Evolutionary conservation across 2,797 vertebrate species (phyloP), one percentile per base, ranked within the genome.

Genomic region (Lindbergichthys nudifrons): DNA sequence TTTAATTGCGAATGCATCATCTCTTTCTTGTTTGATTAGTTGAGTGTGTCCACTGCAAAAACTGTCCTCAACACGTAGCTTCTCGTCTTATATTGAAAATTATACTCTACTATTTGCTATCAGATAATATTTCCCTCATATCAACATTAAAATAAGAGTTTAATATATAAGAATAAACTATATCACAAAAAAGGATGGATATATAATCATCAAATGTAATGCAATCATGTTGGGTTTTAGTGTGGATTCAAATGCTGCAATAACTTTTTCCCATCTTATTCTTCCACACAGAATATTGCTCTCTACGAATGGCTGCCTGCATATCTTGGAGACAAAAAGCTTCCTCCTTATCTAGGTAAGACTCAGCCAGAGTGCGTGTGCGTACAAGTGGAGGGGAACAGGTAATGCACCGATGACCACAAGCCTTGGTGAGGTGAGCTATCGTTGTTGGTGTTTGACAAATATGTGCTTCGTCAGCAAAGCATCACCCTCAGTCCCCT

Each of bases 271-370:
- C 3, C 39, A 2, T 67, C 2, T 16, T 70, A 4, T 65, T 54
- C 68, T 72, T 26, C 15, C 63, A 80, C 48, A 64, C 84, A 99
- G 98, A 98, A 90, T 57, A 97, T 99, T 3, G 94, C 93, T 9
- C 74, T 98, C 51, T 98, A 99, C 0, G 96, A 99, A 82, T 99
- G 98, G 98, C 93, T 99, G 71, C 97, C 97, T 0, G 88, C 67
- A 23, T 93, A 86, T 84, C 88, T 96, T 3, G 81, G 89, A 83
- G 77, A 83, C 78, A 87, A 53, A 69, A 42, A 2, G 1, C 81
- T 93, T 61, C 86, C 95, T 0, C 13, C 66, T 3, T 99, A 99
- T 66, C 64, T 74, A 94, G 97, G 98, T 99, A 87, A 95, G 91
- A 79, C 59, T 69, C 65, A 77, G 59, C 42, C 68, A 59, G 69